Base-by-base conservation (phyloP, 2,888 invertebrate species). In the Nephrotoma guestfalica region DNA sequence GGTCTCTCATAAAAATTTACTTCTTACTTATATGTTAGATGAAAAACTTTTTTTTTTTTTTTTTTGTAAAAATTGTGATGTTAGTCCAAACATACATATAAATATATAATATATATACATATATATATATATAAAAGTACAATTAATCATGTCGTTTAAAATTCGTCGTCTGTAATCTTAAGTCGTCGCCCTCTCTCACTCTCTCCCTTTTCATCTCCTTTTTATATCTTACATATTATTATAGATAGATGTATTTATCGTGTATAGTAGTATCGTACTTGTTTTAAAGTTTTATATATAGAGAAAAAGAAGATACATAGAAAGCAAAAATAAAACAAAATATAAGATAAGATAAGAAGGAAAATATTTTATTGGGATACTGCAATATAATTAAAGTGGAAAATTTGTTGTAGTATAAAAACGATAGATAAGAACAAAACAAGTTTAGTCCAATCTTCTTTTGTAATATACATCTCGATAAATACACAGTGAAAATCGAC, bases 141-240 rank as follows among this genome's bases (percentile, higher is more conserved):
- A 84, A 84, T 84, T 84, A 84, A 84, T 84, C 84, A 84, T 41
- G 42, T 84, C 84, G 41, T 84, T 84, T 84, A 84, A 84, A 84
- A 41, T 84, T 84, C 84, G 84, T 42, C 84, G 84, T 84, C 84
- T 84, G 41, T 41, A 84, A 84, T 84, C 84, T 84, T 84, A 84
- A 71, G 71, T 84, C 84, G 84, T 84, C 84, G 84, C 42, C 84
- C 42, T 84, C 42, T 84, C 84, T 15, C 41, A 15, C n/a, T 84
- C 42, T 84, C 84, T 83, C 71, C 15, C 30, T 2, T 30, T 30
- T 71, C 43, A 43, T 30, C 43, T 43, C 13, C 71, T 18, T 71
- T 71, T 71, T 7, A 71, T 71, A 71, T 71, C 71, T 30, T 71
- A 71, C 30, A 71, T 71, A 71, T 71, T 30, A 30, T 30, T 30